Base-by-base conservation (phyloP, 2,888 invertebrate genomes). In the Cordilura impudica region DNA sequence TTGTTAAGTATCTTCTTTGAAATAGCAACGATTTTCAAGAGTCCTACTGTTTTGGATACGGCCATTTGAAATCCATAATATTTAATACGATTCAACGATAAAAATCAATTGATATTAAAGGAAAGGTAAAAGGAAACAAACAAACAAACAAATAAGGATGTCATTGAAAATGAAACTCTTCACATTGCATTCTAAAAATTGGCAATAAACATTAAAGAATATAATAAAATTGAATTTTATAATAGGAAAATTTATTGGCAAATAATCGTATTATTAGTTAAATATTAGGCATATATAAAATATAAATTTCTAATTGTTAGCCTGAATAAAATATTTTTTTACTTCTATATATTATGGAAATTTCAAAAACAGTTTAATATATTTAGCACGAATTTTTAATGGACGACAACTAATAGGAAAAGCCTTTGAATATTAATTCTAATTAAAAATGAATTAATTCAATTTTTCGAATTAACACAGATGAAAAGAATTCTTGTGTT, bases 1-100 rank as follows among this genome's bases (percentile, higher is more conserved):
- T 51, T 73, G 66, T 66, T 66, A 73, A 73, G 66, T 49, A 60
- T 51, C 21, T 58, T 51, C 65, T 73, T 58, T 39, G 47, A 18
- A 49, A 49, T 7, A 51, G 31, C 18, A 66, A 58, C 49, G n/a
- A 73, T 51, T 58, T 51, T 51, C 19, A 66, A 73, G 65, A 26
- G 31, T 56, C 56, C 65, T 66, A 21, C 51, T 66, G 43, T 49
- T 26, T 56, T 56, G 16, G 45, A 45, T 56, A 19, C 14, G 18
- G 39, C 56, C 26, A 73, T 65, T n/a, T 39, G 10, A 58, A 65
- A 65, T 45, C 49, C 49, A 73, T 65, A 61, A 73, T 73, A 58
- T 73, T 72, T 72, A 12, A 18, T 31, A 45, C n/a, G 21, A 29
- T n/a, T n/a, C 43, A 45, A 39, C 29, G 56, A 72, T 72, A 51